Evolutionary conservation across 2,888 invertebrate species (phyloP), one percentile per base, ranked within the genome.

Genomic region (Acholoe squamosa): DNA sequence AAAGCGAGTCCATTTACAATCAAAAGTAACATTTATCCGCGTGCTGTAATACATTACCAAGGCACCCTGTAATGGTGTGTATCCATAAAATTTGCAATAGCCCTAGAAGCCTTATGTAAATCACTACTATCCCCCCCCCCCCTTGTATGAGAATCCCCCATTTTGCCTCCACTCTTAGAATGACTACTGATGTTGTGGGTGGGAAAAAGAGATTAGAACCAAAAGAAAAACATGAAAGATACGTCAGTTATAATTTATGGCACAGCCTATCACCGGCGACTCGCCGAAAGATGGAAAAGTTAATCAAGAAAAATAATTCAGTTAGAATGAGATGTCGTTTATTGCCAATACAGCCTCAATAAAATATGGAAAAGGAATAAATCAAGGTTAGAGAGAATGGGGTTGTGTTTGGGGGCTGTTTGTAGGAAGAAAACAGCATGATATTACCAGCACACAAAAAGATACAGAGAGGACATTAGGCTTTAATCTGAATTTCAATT

Each of bases 231-330:
- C 80, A 1, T 22, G 33, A 5, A 33, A 80, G 80, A 80, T 33
- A 80, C 34, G 22, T 34, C 80, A 71, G 71, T 28, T 71, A 14
- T 28, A 71, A 34, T 80, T 80, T 80, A 80, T 80, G 43, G 43
- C 22, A 33, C 19, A 25, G 43, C 80, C 33, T 80, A 14, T 80
- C 80, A 43, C 33, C 12, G 34, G 16, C 22, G 80, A 25, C 34
- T 33, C 14, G 0, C 34, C 7, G 80, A 43, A 80, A 80, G 33
- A 80, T 34, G 33, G 80, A 80, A 43, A 80, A 80, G 80, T 80
- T 80, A 80, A 80, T 34, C 33, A 80, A 80, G 80, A 80, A 80
- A 80, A 34, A 80, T 80, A 80, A 80, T 80, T 80, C 43, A 80
- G 80, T 80, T 80, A 80, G 80, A 80, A 80, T 34, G 80, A 34